Evolutionary conservation across 2,113 vertebrate genomes (phyloP), one percentile per base, ranked within the genome.

Genomic region (Ailuropoda melanoleuca): DNA sequence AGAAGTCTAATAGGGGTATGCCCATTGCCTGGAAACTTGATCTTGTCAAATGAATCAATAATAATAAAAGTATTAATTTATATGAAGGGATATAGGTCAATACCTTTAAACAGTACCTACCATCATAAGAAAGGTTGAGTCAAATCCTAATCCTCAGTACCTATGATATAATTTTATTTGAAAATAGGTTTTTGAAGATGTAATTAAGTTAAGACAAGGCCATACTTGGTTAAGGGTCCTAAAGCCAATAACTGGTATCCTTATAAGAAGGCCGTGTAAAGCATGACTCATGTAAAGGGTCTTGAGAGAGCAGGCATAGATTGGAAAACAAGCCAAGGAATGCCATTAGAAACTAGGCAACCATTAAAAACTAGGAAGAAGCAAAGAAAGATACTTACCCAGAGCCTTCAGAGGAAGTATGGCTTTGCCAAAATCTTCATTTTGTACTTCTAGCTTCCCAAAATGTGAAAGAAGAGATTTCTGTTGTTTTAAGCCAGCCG

Each of bases 21-120:
- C 2, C 1, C 14, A 23, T 75, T 50, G 48, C 4, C 23, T 94
- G 31, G 23, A 56, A 86, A 46, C 21, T 82, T 92, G 29, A 60
- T 90, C n/a, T 84, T 86, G 39, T 13, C 48, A 86, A 91, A 66
- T 50, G 2, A 34, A 84, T 80, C 26, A 77, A 5, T 97, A 70
- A 86, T 11, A 50, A 53, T 62, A 18, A 24, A 77, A 87, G 10
- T 6, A n/a, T 66, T 64, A 19, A 90, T 74, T 29, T 86, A n/a
- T n/a, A 14, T 24, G 62, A 75, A 15, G 4, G 2, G 0, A 3
- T n/a, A 19, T 53, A 53, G 18, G 1, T 39, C 1, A 53, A 3
- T 4, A 31, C 12, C 2, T 75, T 86, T 77, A 94, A 70, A 10
- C 1, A 48, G 34, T 37, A 83, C 39, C 55, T 87, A 39, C 12